These are phyloP conservation scores for Macrocentrus cingulum DNA, from an alignment of 1,140 invertebrate genomes.

Conservation along the genomic window DNA sequence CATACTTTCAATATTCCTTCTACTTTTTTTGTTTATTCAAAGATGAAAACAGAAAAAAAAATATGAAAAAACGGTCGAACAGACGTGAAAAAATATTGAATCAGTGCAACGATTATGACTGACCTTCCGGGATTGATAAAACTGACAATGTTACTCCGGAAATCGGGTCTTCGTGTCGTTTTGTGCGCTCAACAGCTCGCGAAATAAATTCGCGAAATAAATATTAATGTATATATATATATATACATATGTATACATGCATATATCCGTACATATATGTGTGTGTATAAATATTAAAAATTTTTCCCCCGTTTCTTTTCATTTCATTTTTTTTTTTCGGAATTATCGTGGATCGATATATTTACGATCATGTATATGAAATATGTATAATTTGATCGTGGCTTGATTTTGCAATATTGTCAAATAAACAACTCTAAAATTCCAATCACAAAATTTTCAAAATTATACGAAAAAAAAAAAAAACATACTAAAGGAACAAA, in stretches of 20 bases:
- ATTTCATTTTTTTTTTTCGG: slow-evolving; percentile 27
- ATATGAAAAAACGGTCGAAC: not conserved
- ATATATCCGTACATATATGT: slow-evolving; percentile 7
- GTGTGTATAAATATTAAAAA: not conserved
- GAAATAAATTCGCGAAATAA: too few relatives aligned
- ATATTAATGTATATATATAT: slow-evolving; percentile 8
- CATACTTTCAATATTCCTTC: slow-evolving; percentile 41
- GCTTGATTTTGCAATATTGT: slow-evolving; percentile 55
- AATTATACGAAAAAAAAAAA: slow-evolving; percentile 22
- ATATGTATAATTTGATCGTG: slow-evolving; percentile 41
- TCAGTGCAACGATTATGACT: not conserved
- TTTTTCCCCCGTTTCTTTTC: not conserved
- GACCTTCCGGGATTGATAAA: not conserved
- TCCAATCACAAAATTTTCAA: slow-evolving; percentile 46
- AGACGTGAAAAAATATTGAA: slow-evolving; percentile 13
- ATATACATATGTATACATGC: not conserved
- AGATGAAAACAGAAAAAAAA: slow-evolving; percentile 29
- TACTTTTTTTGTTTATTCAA: slow-evolving; percentile 30
- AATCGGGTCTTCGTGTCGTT: slow-evolving; percentile 3
- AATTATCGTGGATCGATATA: slow-evolving; percentile 7
- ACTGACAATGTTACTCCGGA: not conserved
- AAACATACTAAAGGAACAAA: slow-evolving; percentile 15
- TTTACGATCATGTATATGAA: slow-evolving; percentile 7
- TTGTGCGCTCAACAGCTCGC: too few relatives aligned
- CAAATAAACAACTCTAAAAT: slow-evolving; percentile 54